phyloP scores from a whole-genome alignment of 2,888 invertebrate genomes.

The Lypha dubia region DNA sequence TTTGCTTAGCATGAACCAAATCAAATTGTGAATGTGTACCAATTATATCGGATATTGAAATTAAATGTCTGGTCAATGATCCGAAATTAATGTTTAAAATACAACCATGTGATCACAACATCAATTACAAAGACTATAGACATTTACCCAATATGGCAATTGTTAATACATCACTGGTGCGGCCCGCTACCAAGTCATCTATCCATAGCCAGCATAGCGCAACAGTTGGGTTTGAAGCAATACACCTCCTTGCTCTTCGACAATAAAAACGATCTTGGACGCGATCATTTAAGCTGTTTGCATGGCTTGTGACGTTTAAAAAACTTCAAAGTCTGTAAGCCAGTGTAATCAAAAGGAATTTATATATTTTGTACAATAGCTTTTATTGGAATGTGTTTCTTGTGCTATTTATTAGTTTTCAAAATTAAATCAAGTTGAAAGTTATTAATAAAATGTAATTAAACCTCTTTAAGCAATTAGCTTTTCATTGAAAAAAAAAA shows the following conservation, averaged over 20 bases:
- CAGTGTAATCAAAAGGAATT: too few relatives aligned
- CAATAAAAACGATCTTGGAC: constrained; percentile 83
- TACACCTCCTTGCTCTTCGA: constrained; percentile 85
- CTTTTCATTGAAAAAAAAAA: too few relatives aligned
- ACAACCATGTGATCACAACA: constrained; percentile 76
- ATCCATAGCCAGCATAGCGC: constrained; percentile 82
- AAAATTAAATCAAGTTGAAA: too few relatives aligned
- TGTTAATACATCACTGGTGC: constrained; percentile 78
- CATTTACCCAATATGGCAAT: constrained; percentile 80
- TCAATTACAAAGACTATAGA: constrained; percentile 78
- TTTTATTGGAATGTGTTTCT: too few relatives aligned
- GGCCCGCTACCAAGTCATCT: constrained; percentile 82
- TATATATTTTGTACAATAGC: too few relatives aligned
- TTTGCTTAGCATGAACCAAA: constrained; percentile 67
- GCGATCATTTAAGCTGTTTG: constrained; percentile 86
- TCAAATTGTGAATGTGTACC: constrained; percentile 80
- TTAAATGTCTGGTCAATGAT: constrained; percentile 79
- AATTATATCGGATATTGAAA: constrained; percentile 80
- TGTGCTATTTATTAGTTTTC: too few relatives aligned
- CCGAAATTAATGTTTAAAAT: constrained; percentile 80
- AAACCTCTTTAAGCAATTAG: too few relatives aligned
- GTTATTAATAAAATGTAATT: too few relatives aligned
- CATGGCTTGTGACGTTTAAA: constrained; percentile 85
- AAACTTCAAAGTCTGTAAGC: too few relatives aligned
- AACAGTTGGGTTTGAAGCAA: constrained; percentile 80